Evolutionary conservation across 2,113 vertebrate species (phyloP).

Genomic region (Scalopus aquaticus): DNA sequence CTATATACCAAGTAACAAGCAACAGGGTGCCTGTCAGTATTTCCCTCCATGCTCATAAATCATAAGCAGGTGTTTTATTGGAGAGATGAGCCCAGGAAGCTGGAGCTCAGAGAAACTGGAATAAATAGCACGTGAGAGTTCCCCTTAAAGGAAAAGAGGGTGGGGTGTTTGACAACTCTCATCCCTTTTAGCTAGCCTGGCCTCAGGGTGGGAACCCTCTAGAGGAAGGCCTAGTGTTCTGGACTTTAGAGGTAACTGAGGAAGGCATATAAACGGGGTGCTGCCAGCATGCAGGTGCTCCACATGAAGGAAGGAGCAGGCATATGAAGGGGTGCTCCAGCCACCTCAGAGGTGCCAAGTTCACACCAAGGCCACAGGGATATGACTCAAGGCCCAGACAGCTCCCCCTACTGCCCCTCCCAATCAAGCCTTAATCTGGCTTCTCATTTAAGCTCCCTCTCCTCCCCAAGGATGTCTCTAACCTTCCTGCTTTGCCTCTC

Average conservation of each 20-base stretch:
- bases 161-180: not conserved
- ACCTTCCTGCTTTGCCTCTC: not conserved
- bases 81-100: not conserved
- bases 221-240: not conserved
- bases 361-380: not conserved
- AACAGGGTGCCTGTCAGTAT: not conserved
- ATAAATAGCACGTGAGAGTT: rapidly evolving
- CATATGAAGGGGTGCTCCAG: not conserved
- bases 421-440: rapidly evolving
- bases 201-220: rapidly evolving
- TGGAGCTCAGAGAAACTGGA: not conserved
- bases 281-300: too few relatives aligned
- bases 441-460: not conserved
- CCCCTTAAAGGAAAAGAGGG: not conserved
- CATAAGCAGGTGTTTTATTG: not conserved
- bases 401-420: not conserved
- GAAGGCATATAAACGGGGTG: not conserved
- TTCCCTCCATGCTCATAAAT: not conserved
- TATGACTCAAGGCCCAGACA: not conserved
- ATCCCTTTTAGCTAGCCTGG: not conserved
- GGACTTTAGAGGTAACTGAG: not conserved
- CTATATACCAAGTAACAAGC: not conserved
- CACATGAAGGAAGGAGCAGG: not conserved
- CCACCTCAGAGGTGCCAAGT: not conserved
- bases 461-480: not conserved